These are phyloP conservation scores for Sebastes ruberrimus DNA, from an alignment of 2,797 vertebrate genomes.

Conservation along the genomic window DNA sequence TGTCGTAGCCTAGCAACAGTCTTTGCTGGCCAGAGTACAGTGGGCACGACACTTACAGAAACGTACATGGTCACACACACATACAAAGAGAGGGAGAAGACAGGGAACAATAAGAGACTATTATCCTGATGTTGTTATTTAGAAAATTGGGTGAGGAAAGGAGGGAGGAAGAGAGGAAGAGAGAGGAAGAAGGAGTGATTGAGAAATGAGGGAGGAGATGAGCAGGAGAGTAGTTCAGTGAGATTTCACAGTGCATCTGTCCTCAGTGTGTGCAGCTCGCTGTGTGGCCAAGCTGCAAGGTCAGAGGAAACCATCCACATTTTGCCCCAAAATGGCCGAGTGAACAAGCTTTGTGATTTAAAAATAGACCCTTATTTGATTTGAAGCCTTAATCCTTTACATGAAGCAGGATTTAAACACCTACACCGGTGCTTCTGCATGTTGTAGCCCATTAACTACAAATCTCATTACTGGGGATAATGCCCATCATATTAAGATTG, in stretches of 20 bases:
- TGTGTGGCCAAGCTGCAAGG: conserved; percentile 38
- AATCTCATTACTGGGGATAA: conserved; percentile 16
- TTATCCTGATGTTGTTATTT: conserved; percentile 41
- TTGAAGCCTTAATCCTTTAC: background rate
- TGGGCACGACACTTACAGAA: conserved; percentile 43
- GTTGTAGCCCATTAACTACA: conserved; percentile 29
- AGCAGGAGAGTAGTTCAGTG: background rate
- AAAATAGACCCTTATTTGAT: background rate
- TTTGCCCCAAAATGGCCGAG: background rate
- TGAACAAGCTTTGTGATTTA: background rate
- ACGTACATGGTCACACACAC: background rate
- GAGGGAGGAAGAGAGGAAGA: background rate
- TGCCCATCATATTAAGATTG: conserved; percentile 3
- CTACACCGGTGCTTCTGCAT: background rate
- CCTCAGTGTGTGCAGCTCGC: background rate
- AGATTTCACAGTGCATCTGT: conserved; percentile 28
- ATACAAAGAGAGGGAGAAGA: background rate
- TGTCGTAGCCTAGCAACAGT: conserved; percentile 82
- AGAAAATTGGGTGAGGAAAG: background rate
- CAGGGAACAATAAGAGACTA: conserved; percentile 14
- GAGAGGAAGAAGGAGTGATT: background rate
- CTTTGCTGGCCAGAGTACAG: conserved; percentile 53
- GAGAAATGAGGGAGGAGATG: conserved; percentile 1
- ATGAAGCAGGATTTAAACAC: background rate
- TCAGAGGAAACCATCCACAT: conserved; percentile 14